Evolutionary conservation across 2,888 invertebrate species (phyloP), one percentile per base, ranked within the genome.

Genomic region (Blastobasis lacticolella): DNA sequence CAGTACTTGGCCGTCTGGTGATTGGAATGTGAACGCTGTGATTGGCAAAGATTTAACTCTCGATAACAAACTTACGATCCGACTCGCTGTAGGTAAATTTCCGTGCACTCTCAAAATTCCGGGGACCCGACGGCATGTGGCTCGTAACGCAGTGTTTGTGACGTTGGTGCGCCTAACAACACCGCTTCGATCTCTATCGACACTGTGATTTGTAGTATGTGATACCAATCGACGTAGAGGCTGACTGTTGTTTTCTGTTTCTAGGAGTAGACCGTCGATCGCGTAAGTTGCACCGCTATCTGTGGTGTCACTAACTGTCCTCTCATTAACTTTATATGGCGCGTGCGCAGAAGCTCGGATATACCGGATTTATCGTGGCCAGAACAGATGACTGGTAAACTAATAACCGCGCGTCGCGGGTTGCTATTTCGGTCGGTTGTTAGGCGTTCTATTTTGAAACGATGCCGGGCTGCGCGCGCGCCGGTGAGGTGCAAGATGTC

Each of bases 251-350:
- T 88, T 86, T 89, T 87, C 81, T 89, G 82, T 89, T 89, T 89
- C 85, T 89, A 89, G 89, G 88, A 86, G 88, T 89, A 89, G 89
- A 88, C 88, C 89, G 71, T 89, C 89, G 81, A 88, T 87, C 83
- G 82, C 82, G 89, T 89, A 89, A 89, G 89, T 89, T 81, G 81
- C 87, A 87, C 87, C 86, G 86, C 87, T 87, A 80, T 81, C 76
- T 81, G 84, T 87, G 87, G 87, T 88, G 87, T 86, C 86, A 87
- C 87, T 88, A 87, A 88, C 85, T 70, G 73, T 73, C 67, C 78
- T 69, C 74, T 75, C 71, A 84, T 81, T 87, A 84, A 87, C 85
- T 72, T 55, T 57, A 67, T 54, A 66, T 66, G 78, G 78, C 73
- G 73, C 81, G 84, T 78, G 83, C 82, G 85, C 78, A 70, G 58